Conservation (phyloP, 2,888 invertebrate genomes). For the Entomobrya proxima region DNA sequence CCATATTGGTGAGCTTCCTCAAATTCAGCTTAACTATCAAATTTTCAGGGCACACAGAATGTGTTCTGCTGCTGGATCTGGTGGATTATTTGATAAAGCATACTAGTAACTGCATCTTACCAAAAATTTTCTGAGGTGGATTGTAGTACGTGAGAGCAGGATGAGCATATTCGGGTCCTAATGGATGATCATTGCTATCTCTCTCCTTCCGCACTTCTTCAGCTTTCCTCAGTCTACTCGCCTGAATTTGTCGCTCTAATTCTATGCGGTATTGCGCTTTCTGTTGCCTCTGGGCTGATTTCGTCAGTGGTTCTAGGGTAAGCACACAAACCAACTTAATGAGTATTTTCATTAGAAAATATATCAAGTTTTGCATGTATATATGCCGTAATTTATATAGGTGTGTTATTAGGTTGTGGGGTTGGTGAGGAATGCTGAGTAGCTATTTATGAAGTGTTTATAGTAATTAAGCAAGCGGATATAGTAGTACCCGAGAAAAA, state of each 20-base stretch:
- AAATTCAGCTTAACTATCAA: background rate
- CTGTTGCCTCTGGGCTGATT: constrained; percentile 42
- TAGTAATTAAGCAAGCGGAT: background rate
- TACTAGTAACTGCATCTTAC: constrained; percentile 21
- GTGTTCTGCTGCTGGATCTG: too few species aligned
- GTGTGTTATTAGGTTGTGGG: too few species aligned
- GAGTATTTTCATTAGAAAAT: background rate
- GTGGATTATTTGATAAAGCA: background rate
- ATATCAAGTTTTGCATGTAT: too few species aligned
- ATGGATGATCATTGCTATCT: constrained; percentile 68
- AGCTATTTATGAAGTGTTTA: background rate
- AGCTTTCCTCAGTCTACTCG: constrained; percentile 53
- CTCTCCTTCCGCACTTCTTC: constrained; percentile 62
- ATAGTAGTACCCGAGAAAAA: constrained; percentile 25
- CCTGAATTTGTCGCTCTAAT: constrained; percentile 71
- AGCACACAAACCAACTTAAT: background rate
- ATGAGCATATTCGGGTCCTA: constrained; percentile 63
- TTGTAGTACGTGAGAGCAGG: constrained; percentile 47
- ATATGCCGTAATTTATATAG: too few species aligned
- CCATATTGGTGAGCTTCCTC: background rate
- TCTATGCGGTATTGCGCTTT: constrained; percentile 68
- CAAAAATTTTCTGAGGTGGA: constrained; percentile 17
- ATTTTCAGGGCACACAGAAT: too few species aligned
- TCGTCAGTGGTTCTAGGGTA: constrained; percentile 20
- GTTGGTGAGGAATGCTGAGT: background rate